Evolutionary conservation across 2,113 vertebrate genomes (phyloP), one percentile per base, ranked within the genome.

Genomic region (Ageneiosus marmoratus): DNA sequence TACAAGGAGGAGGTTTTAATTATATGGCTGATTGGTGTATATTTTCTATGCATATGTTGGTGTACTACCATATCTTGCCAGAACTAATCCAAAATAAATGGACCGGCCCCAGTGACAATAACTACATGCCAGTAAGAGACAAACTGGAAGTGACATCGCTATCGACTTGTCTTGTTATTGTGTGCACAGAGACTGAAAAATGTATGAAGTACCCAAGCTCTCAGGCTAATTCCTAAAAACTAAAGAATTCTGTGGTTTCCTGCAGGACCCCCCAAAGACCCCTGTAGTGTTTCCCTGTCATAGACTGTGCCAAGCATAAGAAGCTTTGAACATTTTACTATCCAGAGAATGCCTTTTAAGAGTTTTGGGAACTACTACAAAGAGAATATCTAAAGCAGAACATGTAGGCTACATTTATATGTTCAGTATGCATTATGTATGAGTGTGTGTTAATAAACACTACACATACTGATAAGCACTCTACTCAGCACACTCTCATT

Each of bases 381-480:
- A 22, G 3, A 41, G 37, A 69, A 44, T 70, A 70, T 24, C 4
- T 44, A n/a, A 44, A n/a, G 67, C 5, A 48, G 7, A 51, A 74
- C 12, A 48, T 48, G 44, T 27, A 41, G 37, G 37, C 37, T 41
- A 15, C 22, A 74, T 29, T 3, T 51, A 15, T 55, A 55, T 55
- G 29, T 76, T 76, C 20, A 55, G 29, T 22, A 55, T 55, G 29
- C 55, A 76, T 76, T 34, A 55, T 76, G 73, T 22, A 76, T 76
- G 72, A 53, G 50, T 53, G 32, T 55, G 50, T 37, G 50, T 55
- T 55, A 24, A 74, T 11, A 51, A 27, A 29, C n/a, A 48, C 13
- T 50, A 53, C 27, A 74, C 27, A 29, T 1, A 8, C 27, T 74
- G 72, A 9, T 29, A 74, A 55, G 27, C 51, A 18, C 69, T 73